These are phyloP conservation scores for Diadromus collaris DNA, from an alignment of 2,888 invertebrate species.

Conservation along the genomic window DNA sequence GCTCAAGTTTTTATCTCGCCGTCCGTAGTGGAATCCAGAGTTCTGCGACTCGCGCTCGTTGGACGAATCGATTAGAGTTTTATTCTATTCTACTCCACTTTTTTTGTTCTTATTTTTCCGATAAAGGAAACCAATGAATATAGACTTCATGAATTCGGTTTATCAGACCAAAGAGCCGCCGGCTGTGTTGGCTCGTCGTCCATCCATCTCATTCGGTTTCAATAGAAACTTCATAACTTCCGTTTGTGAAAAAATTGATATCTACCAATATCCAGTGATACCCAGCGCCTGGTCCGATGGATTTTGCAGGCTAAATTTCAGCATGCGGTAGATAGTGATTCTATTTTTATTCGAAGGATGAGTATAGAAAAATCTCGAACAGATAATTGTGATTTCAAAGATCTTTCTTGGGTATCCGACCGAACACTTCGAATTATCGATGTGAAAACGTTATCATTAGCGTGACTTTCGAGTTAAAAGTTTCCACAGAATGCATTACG, in stretches of 20 bases:
- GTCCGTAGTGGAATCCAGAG: not conserved
- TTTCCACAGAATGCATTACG: too few relatives aligned
- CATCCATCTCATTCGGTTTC: not conserved
- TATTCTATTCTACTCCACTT: not conserved
- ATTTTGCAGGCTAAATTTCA: not conserved
- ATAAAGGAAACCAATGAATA: not conserved
- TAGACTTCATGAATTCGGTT: not conserved
- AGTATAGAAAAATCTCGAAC: too few relatives aligned
- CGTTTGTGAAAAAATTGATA: not conserved
- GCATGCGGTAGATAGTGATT: too few relatives aligned
- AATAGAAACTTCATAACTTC: conserved; percentile 6
- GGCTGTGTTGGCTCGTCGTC: conserved; percentile 3
- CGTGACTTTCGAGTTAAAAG: too few relatives aligned
- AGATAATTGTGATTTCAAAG: too few relatives aligned
- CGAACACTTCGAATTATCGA: too few relatives aligned
- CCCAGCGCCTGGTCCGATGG: not conserved
- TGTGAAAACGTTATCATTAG: too few relatives aligned
- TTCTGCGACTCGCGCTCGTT: not conserved
- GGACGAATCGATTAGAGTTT: conserved; percentile 1
- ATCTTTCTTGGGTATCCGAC: too few relatives aligned
- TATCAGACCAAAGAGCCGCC: not conserved
- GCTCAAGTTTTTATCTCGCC: conserved; percentile 19
- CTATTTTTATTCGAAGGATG: too few relatives aligned
- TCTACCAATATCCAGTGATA: not conserved
- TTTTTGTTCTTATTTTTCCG: not conserved